phyloP scores from a whole-genome alignment of 2,888 invertebrate genomes.

The Therioaphis trifolii region DNA sequence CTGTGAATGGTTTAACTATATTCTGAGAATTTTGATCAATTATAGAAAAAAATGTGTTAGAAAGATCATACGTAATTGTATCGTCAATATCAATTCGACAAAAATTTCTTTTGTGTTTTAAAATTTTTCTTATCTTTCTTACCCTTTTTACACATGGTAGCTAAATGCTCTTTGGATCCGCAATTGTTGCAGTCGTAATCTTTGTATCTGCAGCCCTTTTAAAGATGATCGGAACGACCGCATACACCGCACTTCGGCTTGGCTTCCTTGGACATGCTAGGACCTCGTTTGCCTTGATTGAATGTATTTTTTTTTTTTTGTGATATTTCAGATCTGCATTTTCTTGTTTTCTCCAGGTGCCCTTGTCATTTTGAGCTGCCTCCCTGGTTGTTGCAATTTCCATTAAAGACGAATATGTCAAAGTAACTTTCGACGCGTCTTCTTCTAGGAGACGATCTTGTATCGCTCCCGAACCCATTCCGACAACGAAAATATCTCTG shows the following conservation, averaged over 20 bases:
- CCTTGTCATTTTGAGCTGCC: not conserved
- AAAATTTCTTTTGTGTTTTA: conserved; percentile 25
- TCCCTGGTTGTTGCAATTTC: conserved; percentile 12
- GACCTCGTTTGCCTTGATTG: not conserved
- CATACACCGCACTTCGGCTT: not conserved
- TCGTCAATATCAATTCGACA: not conserved
- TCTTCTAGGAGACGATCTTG: no score
- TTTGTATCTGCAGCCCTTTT: conserved; percentile 10
- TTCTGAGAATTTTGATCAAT: conserved; percentile 17
- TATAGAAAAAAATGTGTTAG: not conserved
- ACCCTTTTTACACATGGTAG: not conserved
- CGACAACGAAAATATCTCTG: no score
- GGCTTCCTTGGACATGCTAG: not conserved
- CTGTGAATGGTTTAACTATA: not conserved
- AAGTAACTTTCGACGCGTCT: no score
- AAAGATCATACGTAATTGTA: conserved; percentile 10
- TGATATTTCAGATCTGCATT: not conserved
- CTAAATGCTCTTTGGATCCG: no score
- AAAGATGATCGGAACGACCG: not conserved
- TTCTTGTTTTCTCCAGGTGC: not conserved
- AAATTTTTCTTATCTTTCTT: not conserved
- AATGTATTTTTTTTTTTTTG: not conserved
- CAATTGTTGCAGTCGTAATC: not conserved
- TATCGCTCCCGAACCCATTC: no score
- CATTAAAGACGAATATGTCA: not conserved